Evolutionary conservation across 2,113 vertebrate genomes (phyloP), one percentile per base, ranked within the genome.

Genomic region (Chionomys nivalis): DNA sequence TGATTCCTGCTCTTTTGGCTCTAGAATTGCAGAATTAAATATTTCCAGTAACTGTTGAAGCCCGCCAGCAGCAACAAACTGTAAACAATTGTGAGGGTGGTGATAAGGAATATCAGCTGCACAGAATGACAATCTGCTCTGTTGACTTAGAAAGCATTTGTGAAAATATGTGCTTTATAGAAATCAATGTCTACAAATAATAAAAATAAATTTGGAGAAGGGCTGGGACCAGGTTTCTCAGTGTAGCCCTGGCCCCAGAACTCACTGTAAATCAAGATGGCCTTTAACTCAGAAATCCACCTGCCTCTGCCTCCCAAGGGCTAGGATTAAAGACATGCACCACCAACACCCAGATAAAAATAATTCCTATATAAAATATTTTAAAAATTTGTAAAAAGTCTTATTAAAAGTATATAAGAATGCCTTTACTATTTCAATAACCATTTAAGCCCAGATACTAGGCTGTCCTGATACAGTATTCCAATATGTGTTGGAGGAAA

Each of bases 11-110:
- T 99, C 99, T 98, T 99, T 99, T 65, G 99, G 99, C 97, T 99
- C 99, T 76, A 99, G 98, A 98, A 99, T 99, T 75, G 99, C 99
- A 1, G 99, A 99, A 98, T 99, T 99, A 97, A 99, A 99, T 97
- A 99, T 99, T 98, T 99, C 99, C 97, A 99, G 94, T 70, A 99
- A 99, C 49, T 99, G 98, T 97, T 99, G 99, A 90, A 99, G 99
- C 9, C 99, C 99, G 97, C 99, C 99, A 97, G 99, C 99, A 66
- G 99, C 99, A 96, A 99, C 99, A 98, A 99, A 99, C 99, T 99
- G 97, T 88, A 98, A 98, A 26, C 0, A 93, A 97, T 97, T 65
- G 75, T 24, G 16, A 95, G 73, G 96, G 0, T n/a, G 86, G 93
- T 1, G 63, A 33, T 97, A 90, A 93, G 94, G 70, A 92, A 97